Base-by-base conservation (phyloP, 2,113 vertebrate genomes). In the Limnothrissa miodon region DNA sequence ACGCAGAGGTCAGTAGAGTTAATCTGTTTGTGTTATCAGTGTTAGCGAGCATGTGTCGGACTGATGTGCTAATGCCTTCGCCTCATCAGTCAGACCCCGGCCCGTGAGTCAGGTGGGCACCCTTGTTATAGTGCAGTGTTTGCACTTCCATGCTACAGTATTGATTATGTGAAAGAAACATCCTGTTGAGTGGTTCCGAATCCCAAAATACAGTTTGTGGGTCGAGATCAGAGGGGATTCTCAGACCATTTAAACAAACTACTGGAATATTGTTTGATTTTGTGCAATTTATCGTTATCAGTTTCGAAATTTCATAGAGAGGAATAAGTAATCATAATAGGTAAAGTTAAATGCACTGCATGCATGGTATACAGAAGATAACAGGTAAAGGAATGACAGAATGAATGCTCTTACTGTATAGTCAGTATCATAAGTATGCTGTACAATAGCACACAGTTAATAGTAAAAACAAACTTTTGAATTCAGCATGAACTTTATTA, bases 11-110 rank as follows among this genome's bases (percentile, higher is more conserved):
- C n/a, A 15, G 39, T 4, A 4, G 21, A 42, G 53, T 23, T 62
- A 81, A 53, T 81, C 29, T 81, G 46, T 74, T 17, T 74, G 66
- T 74, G 66, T 74, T 74, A 74, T 74, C 66, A 74, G 66, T 81
- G 80, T 53, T 33, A 36, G 46, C 56, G 51, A 59, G 48, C 42
- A 53, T 56, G 80, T 56, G 33, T 51, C 13, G 29, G 79, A 33
- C 66, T 74, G 66, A 33, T 80, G 80, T 59, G 80, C 66, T 59
- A 74, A 74, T 74, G 66, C 66, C 66, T 74, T 15, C 11, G 33
- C 66, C 66, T 74, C 66, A 74, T 74, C 66, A 74, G 66, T 13
- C 66, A 39, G 66, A 74, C 66, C 66, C 15, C 33, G 66, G 66
- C 33, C 66, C 33, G 10, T 36, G 29, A 74, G 66, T 74, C 66